phyloP scores from a whole-genome alignment of 1,140 invertebrate species.

The Drosophila ficusphila region DNA sequence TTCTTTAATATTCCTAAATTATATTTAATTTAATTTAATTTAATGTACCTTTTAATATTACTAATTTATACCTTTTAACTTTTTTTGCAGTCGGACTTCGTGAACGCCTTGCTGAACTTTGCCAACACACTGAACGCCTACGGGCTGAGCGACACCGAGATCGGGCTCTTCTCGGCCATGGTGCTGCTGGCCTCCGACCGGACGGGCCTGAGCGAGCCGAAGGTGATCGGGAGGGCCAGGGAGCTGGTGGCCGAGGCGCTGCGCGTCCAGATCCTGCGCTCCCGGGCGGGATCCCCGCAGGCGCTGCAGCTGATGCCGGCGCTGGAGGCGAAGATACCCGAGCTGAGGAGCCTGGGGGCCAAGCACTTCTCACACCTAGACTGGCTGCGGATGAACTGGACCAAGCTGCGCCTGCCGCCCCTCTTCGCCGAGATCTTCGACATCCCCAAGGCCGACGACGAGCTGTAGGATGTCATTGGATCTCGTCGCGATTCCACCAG shows the following conservation, averaged over 20 bases:
- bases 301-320: constrained; percentile 88
- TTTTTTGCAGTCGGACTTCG: constrained; percentile 88
- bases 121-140: constrained; percentile 91
- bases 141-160: constrained; percentile 93
- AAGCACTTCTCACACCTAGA: constrained; percentile 94
- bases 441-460: constrained; percentile 95
- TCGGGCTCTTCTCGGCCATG: constrained; percentile 94
- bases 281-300: constrained; percentile 67
- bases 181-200: constrained; percentile 93
- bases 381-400: constrained; percentile 96
- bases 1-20: too few species aligned
- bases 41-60: too few species aligned
- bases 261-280: constrained; percentile 81
- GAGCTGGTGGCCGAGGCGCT: constrained; percentile 93
- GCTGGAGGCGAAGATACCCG: constrained; percentile 90
- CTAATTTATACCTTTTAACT: too few species aligned
- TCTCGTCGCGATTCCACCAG: constrained; percentile 26
- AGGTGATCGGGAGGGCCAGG: constrained; percentile 92
- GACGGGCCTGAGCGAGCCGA: constrained; percentile 91
- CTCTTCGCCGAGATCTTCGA: constrained; percentile 99
- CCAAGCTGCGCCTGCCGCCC: constrained; percentile 92
- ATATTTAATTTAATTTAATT: too few species aligned
- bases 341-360: constrained; percentile 92
- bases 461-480: constrained; percentile 54
- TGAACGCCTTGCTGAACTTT: constrained; percentile 91